Base-by-base conservation (phyloP, 2,888 invertebrate genomes). In the Pasiphila rectangulata region DNA sequence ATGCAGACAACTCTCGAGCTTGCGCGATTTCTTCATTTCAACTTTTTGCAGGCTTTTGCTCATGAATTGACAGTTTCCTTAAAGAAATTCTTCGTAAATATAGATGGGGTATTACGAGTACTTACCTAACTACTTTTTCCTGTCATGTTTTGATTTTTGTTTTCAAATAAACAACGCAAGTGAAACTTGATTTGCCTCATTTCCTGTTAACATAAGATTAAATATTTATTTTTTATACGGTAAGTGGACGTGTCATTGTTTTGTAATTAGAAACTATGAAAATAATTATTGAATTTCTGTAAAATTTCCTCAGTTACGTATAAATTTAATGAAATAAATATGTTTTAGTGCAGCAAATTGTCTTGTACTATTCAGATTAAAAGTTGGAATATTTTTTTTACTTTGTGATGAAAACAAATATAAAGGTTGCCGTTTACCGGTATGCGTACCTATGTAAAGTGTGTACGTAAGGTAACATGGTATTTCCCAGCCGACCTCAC, bases 401-500 rank as follows among this genome's bases (percentile, higher is more conserved):
- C n/a, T n/a, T n/a, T n/a, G n/a, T n/a, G n/a, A n/a, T n/a, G n/a
- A n/a, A n/a, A n/a, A n/a, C n/a, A n/a, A n/a, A n/a, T n/a, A n/a
- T n/a, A n/a, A n/a, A n/a, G n/a, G n/a, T n/a, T n/a, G n/a, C n/a
- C n/a, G n/a, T n/a, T n/a, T 74, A 69, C 70, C 70, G 69, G 70
- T 69, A 74, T 70, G 73, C 72, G 74, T 70, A n/a, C n/a, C n/a
- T n/a, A 69, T 74, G 69, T 69, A 70, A 69, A 70, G 51, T 54
- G 64, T 64, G 67, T 78, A 70, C 67, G 67, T 74, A 74, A 75
- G 77, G 72, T 69, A 73, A 69, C 48, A 75, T 79, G 87, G 87
- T 86, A 85, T 86, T 88, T 84, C 87, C 87, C 86, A 83, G 79
- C 60, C 84, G 85, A 83, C 83, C 85, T 86, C 85, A 84, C 83